phyloP scores from a whole-genome alignment of 2,113 vertebrate genomes.

The Oncorhynchus tshawytscha region DNA sequence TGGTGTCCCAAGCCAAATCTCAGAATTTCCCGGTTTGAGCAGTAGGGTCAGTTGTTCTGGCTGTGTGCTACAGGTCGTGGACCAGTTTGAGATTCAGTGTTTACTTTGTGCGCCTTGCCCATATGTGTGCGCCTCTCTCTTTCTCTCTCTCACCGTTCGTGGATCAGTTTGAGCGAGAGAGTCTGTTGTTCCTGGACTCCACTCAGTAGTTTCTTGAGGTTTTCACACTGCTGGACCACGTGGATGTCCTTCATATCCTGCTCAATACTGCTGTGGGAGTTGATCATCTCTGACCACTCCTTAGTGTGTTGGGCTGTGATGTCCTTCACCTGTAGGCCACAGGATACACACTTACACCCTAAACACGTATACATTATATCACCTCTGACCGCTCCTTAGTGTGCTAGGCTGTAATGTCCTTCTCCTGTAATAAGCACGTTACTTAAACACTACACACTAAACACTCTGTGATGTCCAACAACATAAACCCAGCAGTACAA shows the following conservation, averaged over 20 bases:
- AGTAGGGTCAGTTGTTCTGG: too few species aligned
- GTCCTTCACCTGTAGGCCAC: conserved; percentile 86
- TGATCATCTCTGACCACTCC: conserved; percentile 96
- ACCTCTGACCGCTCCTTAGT: conserved; percentile 98
- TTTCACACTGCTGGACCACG: conserved; percentile 91
- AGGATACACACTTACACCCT: not conserved
- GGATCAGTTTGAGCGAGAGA: conserved; percentile 89
- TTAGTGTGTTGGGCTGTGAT: conserved; percentile 96
- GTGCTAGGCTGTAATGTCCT: conserved; percentile 93
- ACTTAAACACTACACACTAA: conserved; percentile 60
- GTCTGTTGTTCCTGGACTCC: conserved; percentile 91
- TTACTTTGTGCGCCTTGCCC: too few species aligned
- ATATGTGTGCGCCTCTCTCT: not conserved
- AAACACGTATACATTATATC: conserved; percentile 54
- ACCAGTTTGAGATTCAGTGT: not conserved
- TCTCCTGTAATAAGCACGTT: conserved; percentile 73
- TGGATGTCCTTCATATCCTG: conserved; percentile 90
- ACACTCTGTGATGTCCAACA: conserved; percentile 91
- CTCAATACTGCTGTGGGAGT: conserved; percentile 86
- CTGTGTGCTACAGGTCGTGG: not conserved
- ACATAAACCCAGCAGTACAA: not conserved
- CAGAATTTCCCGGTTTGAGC: too few species aligned
- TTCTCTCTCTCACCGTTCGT: conserved; percentile 82
- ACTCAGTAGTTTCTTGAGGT: conserved; percentile 87
- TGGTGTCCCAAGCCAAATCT: not conserved